A percentile compares a stretch with the other conserved stretches of the same genome.
Evolutionary conservation across 2,888 invertebrate species (phyloP).

Genomic region (Melanchra persicariae): DNA sequence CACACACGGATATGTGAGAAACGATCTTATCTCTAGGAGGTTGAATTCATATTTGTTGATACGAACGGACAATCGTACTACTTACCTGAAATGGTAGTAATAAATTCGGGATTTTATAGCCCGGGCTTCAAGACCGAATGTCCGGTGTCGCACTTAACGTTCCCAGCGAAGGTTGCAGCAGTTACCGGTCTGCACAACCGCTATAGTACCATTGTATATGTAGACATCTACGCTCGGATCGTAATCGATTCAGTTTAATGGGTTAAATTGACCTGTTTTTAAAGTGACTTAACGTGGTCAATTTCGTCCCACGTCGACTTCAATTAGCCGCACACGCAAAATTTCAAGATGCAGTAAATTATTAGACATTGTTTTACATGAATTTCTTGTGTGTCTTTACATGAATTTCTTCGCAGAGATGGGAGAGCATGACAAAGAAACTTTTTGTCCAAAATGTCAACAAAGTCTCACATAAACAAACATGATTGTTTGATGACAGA

Average conservation of each 20-base stretch:
- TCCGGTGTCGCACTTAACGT: slow-evolving; percentile 65
- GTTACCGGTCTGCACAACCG: slow-evolving; percentile 70
- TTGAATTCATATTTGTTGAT: slow-evolving; percentile 74
- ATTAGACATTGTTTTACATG: too few relatives aligned
- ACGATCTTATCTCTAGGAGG: slow-evolving; percentile 72
- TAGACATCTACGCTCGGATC: slow-evolving; percentile 63
- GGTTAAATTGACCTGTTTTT: slow-evolving; percentile 72
- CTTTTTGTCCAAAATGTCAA: slow-evolving; percentile 17
- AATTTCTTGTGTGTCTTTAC: too few relatives aligned
- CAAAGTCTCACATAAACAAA: slow-evolving; percentile 50
- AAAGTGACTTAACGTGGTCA: slow-evolving; percentile 68
- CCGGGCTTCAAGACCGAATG: slow-evolving; percentile 72
- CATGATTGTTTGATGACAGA: slow-evolving; percentile 57
- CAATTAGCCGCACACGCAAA: slow-evolving; percentile 61
- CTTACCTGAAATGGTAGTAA: slow-evolving; percentile 72
- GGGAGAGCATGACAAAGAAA: not conserved
- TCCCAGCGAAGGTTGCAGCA: slow-evolving; percentile 68
- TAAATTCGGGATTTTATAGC: slow-evolving; percentile 74
- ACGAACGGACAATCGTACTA: slow-evolving; percentile 75
- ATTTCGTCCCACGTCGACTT: slow-evolving; percentile 65
- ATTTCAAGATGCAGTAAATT: slow-evolving; percentile 39
- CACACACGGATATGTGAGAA: slow-evolving; percentile 69
- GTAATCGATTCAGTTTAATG: slow-evolving; percentile 73
- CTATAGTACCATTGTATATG: slow-evolving; percentile 71
- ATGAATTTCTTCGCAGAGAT: too few relatives aligned